Evolutionary conservation across 2,888 invertebrate species (phyloP).

Genomic region (Agonopterix arenella): DNA sequence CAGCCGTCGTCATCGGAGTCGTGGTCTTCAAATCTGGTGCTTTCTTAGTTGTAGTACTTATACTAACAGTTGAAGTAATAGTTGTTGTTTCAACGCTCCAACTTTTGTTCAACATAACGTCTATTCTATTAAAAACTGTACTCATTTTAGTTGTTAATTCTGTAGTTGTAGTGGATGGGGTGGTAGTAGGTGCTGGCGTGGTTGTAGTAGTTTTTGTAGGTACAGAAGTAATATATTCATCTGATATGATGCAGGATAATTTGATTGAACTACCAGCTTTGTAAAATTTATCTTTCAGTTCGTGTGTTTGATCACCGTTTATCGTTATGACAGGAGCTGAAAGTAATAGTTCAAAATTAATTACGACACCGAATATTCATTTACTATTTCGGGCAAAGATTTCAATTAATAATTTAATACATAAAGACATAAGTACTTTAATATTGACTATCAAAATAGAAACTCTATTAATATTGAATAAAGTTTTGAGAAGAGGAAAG

Average conservation of each 20-base stretch:
- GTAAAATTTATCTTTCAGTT: slow-evolving; percentile 83
- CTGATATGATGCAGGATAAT: slow-evolving; percentile 78
- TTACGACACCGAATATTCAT: background rate
- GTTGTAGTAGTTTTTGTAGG: slow-evolving; percentile 43
- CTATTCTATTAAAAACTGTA: slow-evolving; percentile 68
- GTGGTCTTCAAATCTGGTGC: slow-evolving; percentile 38
- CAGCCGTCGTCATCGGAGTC: slow-evolving; percentile 36
- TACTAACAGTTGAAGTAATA: slow-evolving; percentile 59
- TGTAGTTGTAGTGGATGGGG: slow-evolving; percentile 54
- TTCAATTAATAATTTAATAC: background rate
- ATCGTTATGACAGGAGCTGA: slow-evolving; percentile 84
- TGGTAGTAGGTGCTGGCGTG: slow-evolving; percentile 37
- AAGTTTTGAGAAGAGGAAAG: background rate
- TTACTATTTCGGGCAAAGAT: no score
- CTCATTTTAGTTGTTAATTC: slow-evolving; percentile 60
- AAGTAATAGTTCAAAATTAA: slow-evolving; percentile 16
- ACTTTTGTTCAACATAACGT: slow-evolving; percentile 70
- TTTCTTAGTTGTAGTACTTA: slow-evolving; percentile 57
- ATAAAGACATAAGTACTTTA: no score
- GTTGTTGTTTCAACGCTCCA: slow-evolving; percentile 72
- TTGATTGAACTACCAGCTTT: slow-evolving; percentile 86
- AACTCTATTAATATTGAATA: background rate
- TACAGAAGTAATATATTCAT: slow-evolving; percentile 48
- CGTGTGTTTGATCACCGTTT: slow-evolving; percentile 82
- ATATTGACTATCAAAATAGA: background rate